These are phyloP conservation scores for Pristionchus fissidentatus DNA, from an alignment of 2,888 invertebrate genomes.

Conservation along the genomic window DNA sequence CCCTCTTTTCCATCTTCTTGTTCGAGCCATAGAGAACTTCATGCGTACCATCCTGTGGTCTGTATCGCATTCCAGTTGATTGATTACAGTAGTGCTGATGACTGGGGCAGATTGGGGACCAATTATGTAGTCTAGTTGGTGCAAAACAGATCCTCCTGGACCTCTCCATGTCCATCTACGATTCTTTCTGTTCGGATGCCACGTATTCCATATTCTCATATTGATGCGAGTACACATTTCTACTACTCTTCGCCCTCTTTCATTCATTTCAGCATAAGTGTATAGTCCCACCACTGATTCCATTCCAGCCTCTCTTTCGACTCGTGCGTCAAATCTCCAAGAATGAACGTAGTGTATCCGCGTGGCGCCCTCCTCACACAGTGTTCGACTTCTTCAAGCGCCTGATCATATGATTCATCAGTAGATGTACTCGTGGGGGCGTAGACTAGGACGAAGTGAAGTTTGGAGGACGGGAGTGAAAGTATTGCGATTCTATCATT, in stretches of 20 bases:
- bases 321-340: conserved; percentile 20
- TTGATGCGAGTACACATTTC: not conserved
- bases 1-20: not conserved
- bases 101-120: not conserved
- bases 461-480: not conserved
- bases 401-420: not conserved
- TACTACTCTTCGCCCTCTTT: not conserved
- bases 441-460: not conserved
- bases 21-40: not conserved
- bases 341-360: not conserved
- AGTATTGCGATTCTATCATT: not conserved
- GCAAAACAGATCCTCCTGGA: not conserved
- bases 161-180: conserved; percentile 6
- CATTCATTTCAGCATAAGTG: conserved; percentile 8
- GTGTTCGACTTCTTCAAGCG: not conserved
- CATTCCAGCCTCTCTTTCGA: not conserved
- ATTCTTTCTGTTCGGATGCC: not conserved
- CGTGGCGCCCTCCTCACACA: not conserved
- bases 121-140: not conserved
- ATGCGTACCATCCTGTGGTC: not conserved
- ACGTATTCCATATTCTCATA: conserved; percentile 24
- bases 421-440: not conserved
- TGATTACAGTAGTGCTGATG: not conserved
- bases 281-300: not conserved
- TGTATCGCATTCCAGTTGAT: not conserved